Percentiles rank a stretch among this genome's conserved stretches.
Conservation (phyloP, 2,113 vertebrate species). For the Synodontis membranacea region DNA sequence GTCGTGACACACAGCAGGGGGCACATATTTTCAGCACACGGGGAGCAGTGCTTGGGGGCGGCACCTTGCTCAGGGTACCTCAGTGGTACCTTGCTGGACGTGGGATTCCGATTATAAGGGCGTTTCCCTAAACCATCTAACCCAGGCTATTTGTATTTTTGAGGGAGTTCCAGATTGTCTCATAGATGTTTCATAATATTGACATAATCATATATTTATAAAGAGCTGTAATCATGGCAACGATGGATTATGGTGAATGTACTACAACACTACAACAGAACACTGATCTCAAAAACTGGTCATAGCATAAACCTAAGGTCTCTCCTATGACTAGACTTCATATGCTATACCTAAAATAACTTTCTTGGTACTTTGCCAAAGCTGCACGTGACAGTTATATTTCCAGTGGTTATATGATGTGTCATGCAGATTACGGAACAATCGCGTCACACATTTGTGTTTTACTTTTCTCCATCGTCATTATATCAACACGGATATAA, state of each 20-base stretch:
- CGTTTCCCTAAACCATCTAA: too few relatives aligned
- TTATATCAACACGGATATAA: slow-evolving; percentile 1
- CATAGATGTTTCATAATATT: not conserved
- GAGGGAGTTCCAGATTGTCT: not conserved
- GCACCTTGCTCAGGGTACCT: too few relatives aligned
- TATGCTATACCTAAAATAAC: not conserved
- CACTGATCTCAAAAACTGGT: not conserved
- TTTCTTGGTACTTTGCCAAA: not conserved
- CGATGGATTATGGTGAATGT: not conserved
- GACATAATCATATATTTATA: not conserved
- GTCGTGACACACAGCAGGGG: too few relatives aligned
- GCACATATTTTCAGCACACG: too few relatives aligned
- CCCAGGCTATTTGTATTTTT: not conserved
- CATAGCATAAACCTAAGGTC: not conserved
- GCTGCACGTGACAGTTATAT: not conserved
- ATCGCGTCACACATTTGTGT: slow-evolving; percentile 36
- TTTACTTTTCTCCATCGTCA: slow-evolving; percentile 32
- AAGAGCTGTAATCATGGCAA: not conserved
- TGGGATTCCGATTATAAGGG: too few relatives aligned
- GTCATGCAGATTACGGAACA: slow-evolving; percentile 12
- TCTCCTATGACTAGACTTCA: not conserved
- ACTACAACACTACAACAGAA: not conserved
- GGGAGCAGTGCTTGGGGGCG: too few relatives aligned
- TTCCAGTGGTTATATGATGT: slow-evolving; percentile 28
- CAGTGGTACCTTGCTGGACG: too few relatives aligned